phyloP scores from a whole-genome alignment of 1,140 invertebrate species.

The Thaumetopoea pityocampa region DNA sequence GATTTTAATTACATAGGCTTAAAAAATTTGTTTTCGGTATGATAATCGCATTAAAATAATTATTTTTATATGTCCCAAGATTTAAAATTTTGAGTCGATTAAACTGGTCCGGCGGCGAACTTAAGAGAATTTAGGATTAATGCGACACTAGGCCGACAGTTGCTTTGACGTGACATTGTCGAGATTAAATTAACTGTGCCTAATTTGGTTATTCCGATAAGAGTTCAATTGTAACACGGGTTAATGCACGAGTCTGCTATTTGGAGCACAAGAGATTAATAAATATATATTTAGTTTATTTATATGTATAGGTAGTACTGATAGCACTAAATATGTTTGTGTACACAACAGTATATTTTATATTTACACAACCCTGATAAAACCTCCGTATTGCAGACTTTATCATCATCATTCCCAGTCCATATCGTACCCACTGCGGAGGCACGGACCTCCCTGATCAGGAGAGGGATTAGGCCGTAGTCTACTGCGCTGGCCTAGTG shows the following conservation, averaged over 20 bases:
- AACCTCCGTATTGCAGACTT: too few species aligned
- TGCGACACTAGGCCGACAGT: slow-evolving; percentile 47
- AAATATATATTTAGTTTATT: neutral
- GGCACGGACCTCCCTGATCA: too few species aligned
- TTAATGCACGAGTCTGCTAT: too few species aligned
- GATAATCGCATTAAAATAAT: slow-evolving; percentile 23
- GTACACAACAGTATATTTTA: too few species aligned
- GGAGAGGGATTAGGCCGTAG: too few species aligned
- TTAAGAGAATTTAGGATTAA: slow-evolving; percentile 20
- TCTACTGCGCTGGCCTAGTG: too few species aligned
- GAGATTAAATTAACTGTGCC: slow-evolving; percentile 51
- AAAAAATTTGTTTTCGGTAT: neutral
- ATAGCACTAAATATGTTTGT: too few species aligned
- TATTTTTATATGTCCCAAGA: slow-evolving; percentile 8
- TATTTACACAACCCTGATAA: too few species aligned
- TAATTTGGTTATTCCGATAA: slow-evolving; percentile 54
- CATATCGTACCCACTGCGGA: too few species aligned
- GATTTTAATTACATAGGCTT: slow-evolving; percentile 9
- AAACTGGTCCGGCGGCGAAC: slow-evolving; percentile 2
- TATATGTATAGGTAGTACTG: neutral
- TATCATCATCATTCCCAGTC: too few species aligned
- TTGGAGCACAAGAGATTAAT: too few species aligned
- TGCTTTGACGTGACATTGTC: slow-evolving; percentile 32
- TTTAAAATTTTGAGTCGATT: slow-evolving; percentile 6
- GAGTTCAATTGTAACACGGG: neutral